Conservation (phyloP, 2,888 invertebrate species). For the Pollenia angustigena region DNA sequence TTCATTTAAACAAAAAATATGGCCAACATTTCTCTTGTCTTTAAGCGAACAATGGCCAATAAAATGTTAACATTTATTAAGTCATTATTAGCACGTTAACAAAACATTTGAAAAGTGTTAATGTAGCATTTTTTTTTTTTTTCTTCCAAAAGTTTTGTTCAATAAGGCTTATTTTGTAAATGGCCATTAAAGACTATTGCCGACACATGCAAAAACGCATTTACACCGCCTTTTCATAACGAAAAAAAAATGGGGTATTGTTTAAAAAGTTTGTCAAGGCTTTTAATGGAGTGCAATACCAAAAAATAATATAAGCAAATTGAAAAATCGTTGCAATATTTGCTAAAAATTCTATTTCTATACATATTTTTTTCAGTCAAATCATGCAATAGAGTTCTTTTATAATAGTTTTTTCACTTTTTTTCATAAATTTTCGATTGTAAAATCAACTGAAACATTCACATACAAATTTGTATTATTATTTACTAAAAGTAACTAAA, state of each 20-base stretch:
- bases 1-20: background rate
- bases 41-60: conserved; percentile 30
- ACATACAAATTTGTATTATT: conserved; percentile 3
- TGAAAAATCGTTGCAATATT: conserved; percentile 49
- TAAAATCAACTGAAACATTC: conserved; percentile 57
- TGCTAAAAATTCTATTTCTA: background rate
- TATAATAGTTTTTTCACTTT: background rate
- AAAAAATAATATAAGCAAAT: conserved; percentile 39
- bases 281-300: conserved; percentile 34
- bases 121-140: conserved; percentile 6
- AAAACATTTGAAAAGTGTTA: conserved; percentile 31
- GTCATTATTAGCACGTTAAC: conserved; percentile 55
- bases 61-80: conserved; percentile 49
- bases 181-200: conserved; percentile 56
- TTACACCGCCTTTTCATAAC: conserved; percentile 55
- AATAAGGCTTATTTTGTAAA: conserved; percentile 23
- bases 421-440: conserved; percentile 55
- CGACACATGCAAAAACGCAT: conserved; percentile 63
- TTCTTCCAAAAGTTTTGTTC: background rate
- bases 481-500: conserved; percentile 5
- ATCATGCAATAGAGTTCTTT: conserved; percentile 52
- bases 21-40: conserved; percentile 31
- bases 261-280: conserved; percentile 69
- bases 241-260: conserved; percentile 42
- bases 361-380: conserved; percentile 42